phyloP scores from a whole-genome alignment of 2,113 vertebrate genomes.

The Phylloscopus trochilus region DNA sequence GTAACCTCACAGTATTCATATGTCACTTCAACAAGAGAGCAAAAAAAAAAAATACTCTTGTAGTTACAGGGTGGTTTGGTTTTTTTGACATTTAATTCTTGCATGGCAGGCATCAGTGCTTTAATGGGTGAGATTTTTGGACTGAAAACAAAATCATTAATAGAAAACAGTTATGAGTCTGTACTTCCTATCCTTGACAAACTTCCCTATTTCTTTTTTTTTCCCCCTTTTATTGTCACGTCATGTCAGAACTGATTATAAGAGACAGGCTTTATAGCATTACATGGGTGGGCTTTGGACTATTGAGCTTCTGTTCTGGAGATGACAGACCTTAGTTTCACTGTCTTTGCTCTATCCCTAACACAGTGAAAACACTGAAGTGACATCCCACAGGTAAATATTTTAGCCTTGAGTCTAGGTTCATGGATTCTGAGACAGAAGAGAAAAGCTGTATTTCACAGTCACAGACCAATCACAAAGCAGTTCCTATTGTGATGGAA shows the following conservation, averaged over 20 bases:
- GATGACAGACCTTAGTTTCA: neutral
- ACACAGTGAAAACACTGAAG: neutral
- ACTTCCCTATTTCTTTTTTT: neutral
- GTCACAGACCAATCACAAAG: neutral
- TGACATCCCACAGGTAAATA: neutral
- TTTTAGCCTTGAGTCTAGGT: neutral
- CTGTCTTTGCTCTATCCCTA: neutral
- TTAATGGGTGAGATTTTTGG: slow-evolving; percentile 17
- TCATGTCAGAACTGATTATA: neutral
- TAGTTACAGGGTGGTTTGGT: neutral
- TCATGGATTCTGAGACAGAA: neutral
- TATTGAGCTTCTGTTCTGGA: neutral
- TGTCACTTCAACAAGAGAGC: slow-evolving; percentile 17
- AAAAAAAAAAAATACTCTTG: neutral
- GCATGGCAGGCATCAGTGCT: neutral
- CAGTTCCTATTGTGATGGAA: neutral
- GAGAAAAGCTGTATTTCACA: neutral
- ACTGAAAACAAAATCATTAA: slow-evolving; percentile 4
- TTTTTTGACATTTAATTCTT: slow-evolving; percentile 34
- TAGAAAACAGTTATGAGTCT: slow-evolving; percentile 3
- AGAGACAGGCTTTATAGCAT: neutral
- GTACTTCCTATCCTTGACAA: neutral
- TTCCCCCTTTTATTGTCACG: neutral
- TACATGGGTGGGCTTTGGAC: neutral
- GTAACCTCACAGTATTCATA: slow-evolving; percentile 24